These are phyloP conservation scores for Microcebus lehilahytsara DNA, from an alignment of 2,113 vertebrate genomes.

Conservation along the genomic window DNA sequence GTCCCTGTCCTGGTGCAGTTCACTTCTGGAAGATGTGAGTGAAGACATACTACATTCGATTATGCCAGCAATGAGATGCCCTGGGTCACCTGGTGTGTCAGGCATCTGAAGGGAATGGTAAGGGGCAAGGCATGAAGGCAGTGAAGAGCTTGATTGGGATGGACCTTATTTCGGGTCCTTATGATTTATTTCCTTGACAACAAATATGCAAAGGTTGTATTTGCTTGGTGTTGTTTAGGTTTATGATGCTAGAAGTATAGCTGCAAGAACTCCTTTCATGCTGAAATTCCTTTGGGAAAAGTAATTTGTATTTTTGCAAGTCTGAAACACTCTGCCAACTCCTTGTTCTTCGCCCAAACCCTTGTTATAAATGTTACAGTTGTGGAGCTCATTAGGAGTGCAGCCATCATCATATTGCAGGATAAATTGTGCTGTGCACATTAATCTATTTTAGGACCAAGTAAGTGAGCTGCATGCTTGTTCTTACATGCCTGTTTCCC, in stretches of 20 bases:
- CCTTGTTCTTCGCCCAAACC: neutral
- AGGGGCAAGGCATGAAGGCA: neutral
- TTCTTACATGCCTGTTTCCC: fast-evolving
- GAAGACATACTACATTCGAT: neutral
- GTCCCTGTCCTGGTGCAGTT: neutral
- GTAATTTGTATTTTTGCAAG: neutral
- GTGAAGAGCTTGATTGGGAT: neutral
- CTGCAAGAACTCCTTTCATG: neutral
- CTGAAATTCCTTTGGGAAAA: neutral
- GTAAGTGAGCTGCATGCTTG: neutral
- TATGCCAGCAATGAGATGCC: neutral
- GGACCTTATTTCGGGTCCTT: neutral
- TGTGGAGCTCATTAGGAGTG: neutral
- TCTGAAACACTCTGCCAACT: neutral
- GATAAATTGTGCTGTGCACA: neutral
- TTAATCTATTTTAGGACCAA: neutral
- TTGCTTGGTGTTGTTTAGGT: neutral
- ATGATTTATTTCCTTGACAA: neutral
- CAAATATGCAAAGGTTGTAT: neutral
- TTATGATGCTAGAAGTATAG: neutral
- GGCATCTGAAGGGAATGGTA: neutral
- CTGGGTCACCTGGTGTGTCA: neutral
- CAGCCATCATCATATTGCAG: neutral
- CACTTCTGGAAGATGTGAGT: neutral
- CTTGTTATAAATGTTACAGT: neutral